A percentile compares a stretch with the other conserved stretches of the same genome.
Evolutionary conservation across 2,113 vertebrate genomes (phyloP).

Genomic region (Muntiacus muntjak): DNA sequence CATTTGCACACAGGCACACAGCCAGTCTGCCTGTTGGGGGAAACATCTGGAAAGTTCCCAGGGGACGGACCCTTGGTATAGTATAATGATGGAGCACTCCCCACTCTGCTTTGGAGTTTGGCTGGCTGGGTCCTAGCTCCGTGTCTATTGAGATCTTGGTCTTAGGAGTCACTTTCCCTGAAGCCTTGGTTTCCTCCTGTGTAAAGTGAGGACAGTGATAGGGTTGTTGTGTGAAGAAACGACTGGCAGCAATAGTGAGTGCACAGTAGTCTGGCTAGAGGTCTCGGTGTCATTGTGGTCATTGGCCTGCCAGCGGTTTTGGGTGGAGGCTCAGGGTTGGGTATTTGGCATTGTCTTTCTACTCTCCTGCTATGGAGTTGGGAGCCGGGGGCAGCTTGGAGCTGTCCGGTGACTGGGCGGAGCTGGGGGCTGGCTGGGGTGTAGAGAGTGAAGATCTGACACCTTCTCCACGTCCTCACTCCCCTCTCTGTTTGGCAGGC

Average conservation of each 20-base stretch:
- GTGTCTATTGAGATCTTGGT: neutral
- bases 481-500: slow-evolving; percentile 80
- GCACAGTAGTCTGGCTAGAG: neutral
- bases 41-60: neutral
- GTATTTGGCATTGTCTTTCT: neutral
- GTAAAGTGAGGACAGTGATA: neutral
- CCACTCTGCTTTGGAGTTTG: neutral
- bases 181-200: neutral
- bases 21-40: neutral
- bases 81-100: neutral
- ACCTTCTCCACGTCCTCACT: accelerated
- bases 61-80: neutral
- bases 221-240: neutral
- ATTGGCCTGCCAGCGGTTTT: neutral
- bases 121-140: neutral
- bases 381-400: neutral
- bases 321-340: accelerated
- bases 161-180: neutral
- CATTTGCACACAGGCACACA: neutral
- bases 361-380: neutral
- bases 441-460: neutral
- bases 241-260: neutral
- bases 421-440: neutral
- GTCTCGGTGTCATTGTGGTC: neutral
- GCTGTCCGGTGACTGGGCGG: neutral